Conservation (phyloP, 2,113 vertebrate species). For the Chascanopsetta lugubris region DNA sequence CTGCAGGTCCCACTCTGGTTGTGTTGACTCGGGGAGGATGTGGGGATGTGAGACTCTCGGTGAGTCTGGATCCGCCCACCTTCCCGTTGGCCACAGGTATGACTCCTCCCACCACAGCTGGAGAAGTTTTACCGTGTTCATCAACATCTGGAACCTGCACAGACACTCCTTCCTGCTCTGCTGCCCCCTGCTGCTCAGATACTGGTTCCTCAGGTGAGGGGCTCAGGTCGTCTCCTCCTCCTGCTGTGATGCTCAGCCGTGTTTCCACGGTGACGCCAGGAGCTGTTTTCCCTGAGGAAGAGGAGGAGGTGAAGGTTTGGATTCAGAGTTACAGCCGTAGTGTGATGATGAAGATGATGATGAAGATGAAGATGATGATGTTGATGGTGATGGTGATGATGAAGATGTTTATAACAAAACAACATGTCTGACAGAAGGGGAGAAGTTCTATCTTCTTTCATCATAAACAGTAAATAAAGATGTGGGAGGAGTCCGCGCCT, state of each 20-base stretch:
- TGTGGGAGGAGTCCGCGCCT: no score
- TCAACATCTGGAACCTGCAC: not conserved
- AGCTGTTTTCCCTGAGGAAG: slow-evolving; percentile 60
- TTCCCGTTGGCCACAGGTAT: slow-evolving; percentile 37
- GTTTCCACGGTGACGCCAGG: slow-evolving; percentile 33
- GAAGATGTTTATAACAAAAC: no score
- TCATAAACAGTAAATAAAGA: no score
- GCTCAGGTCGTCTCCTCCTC: no score
- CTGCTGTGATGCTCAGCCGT: no score
- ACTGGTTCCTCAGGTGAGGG: not conserved
- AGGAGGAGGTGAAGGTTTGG: slow-evolving; percentile 41
- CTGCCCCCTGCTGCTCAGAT: slow-evolving; percentile 14
- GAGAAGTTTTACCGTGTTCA: slow-evolving; percentile 3
- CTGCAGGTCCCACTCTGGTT: slow-evolving; percentile 42
- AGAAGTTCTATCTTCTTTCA: no score
- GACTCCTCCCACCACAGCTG: slow-evolving; percentile 12
- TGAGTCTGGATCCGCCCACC: slow-evolving; percentile 17
- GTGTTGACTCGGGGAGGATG: slow-evolving; percentile 32
- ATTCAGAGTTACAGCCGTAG: slow-evolving; percentile 41
- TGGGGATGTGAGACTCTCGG: not conserved
- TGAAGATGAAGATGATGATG: no score
- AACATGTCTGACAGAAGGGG: no score
- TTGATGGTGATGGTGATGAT: no score
- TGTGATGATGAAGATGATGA: no score
- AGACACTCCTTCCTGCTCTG: not conserved